phyloP scores from a whole-genome alignment of 2,113 vertebrate species.

The Neogobius melanostomus region DNA sequence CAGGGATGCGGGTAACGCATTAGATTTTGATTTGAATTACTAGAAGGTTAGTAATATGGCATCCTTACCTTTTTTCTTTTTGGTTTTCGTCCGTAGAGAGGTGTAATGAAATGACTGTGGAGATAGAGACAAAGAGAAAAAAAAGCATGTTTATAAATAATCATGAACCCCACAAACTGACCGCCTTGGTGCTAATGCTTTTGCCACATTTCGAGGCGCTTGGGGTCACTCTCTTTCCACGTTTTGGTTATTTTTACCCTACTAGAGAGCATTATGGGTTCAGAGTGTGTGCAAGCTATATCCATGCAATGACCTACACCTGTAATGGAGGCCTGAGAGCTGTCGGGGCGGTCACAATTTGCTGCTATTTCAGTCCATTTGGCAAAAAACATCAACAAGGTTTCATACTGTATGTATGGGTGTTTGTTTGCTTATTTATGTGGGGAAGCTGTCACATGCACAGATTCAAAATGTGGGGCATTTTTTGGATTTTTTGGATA shows the following conservation, averaged over 20 bases:
- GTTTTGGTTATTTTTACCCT: constrained; percentile 25
- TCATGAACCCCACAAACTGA: constrained; percentile 3
- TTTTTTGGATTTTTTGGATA: too few relatives aligned
- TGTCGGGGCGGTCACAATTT: background rate
- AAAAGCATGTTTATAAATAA: constrained; percentile 33
- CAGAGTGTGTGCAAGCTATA: constrained; percentile 24
- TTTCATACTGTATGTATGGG: background rate
- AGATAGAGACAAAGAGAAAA: constrained; percentile 32
- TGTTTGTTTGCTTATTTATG: constrained; percentile 1
- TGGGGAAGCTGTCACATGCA: background rate
- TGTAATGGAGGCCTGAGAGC: constrained; percentile 26
- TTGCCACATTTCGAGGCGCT: background rate
- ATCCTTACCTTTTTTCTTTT: constrained; percentile 87
- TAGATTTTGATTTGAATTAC: too few relatives aligned
- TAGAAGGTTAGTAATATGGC: too few relatives aligned
- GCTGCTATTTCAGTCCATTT: background rate
- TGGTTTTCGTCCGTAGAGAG: constrained; percentile 89
- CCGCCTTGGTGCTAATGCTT: constrained; percentile 6
- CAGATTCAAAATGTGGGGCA: background rate
- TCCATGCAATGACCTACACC: constrained; percentile 39
- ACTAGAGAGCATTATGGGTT: constrained; percentile 43
- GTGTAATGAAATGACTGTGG: constrained; percentile 87
- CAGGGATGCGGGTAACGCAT: background rate
- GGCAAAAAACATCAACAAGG: constrained; percentile 3
- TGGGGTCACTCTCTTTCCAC: constrained; percentile 6